A percentile compares a stretch with the other conserved stretches of the same genome.
phyloP scores from a whole-genome alignment of 53 echinoderm and acorn worm species.

The Apostichopus leukothele region DNA sequence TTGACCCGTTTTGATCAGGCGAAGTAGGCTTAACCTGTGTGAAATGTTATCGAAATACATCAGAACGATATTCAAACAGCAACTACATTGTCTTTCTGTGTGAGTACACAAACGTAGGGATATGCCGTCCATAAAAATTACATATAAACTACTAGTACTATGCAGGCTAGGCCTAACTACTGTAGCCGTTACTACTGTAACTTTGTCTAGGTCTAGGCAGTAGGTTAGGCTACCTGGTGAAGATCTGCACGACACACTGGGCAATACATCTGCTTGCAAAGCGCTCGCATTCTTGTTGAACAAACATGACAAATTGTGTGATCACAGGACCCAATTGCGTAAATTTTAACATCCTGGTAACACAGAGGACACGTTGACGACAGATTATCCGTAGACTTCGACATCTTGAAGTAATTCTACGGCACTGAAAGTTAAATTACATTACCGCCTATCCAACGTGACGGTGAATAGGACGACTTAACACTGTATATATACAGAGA shows the following conservation, averaged over 20 bases:
- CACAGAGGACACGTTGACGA: constrained; percentile 89
- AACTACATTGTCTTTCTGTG: too few relatives aligned
- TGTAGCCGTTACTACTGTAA: not conserved
- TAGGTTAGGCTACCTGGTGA: constrained; percentile 62
- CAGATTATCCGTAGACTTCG: constrained; percentile 91
- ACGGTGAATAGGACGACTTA: too few relatives aligned
- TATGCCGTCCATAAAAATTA: too few relatives aligned
- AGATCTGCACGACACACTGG: constrained; percentile 86
- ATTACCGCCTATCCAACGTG: not conserved
- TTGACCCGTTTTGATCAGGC: too few relatives aligned
- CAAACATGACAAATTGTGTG: constrained; percentile 89
- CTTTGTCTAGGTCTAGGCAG: not conserved
- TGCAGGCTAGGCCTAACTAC: not conserved
- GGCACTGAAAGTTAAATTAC: not conserved
- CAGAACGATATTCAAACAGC: too few relatives aligned
- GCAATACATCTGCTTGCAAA: constrained; percentile 87
- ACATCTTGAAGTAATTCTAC: constrained; percentile 55
- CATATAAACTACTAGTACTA: not conserved
- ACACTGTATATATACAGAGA: too few relatives aligned
- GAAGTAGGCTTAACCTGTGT: too few relatives aligned
- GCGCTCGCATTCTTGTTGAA: constrained; percentile 89
- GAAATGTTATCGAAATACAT: too few relatives aligned
- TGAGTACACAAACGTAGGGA: too few relatives aligned
- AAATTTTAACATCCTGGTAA: constrained; percentile 78
- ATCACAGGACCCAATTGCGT: constrained; percentile 84